Percentiles rank a stretch among this genome's conserved stretches.
Evolutionary conservation across 2,113 vertebrate species (phyloP).

Genomic region (Eubucco bourcierii): DNA sequence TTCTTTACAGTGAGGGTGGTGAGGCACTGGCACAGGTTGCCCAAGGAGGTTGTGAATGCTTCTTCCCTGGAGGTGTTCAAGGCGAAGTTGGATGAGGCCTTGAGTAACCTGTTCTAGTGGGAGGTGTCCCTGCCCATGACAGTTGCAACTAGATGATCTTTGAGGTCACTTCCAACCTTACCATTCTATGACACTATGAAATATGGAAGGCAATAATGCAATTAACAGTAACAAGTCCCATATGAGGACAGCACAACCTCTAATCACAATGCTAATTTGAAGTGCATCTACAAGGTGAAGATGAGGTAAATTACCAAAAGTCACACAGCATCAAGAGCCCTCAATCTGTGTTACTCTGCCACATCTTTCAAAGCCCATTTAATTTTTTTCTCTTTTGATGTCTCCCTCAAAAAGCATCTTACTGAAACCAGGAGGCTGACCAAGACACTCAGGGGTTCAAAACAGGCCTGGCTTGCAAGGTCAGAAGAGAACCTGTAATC

Average conservation of each 20-base stretch:
- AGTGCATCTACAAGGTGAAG: not conserved
- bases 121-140: too few relatives aligned
- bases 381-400: not conserved
- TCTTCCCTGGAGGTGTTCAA: too few relatives aligned
- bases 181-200: too few relatives aligned
- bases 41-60: too few relatives aligned
- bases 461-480: not conserved
- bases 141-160: too few relatives aligned
- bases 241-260: not conserved
- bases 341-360: not conserved
- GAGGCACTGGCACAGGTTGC: too few relatives aligned
- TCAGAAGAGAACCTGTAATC: not conserved
- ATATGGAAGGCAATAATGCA: not conserved
- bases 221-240: not conserved
- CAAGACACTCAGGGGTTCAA: not conserved
- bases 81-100: too few relatives aligned
- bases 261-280: not conserved
- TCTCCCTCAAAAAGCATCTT: not conserved
- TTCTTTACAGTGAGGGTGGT: too few relatives aligned
- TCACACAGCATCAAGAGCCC: not conserved
- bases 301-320: not conserved
- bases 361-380: not conserved
- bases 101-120: too few relatives aligned
- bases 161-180: too few relatives aligned
- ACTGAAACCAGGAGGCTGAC: not conserved